Evolutionary conservation across 2,888 invertebrate species (phyloP).

Genomic region (Ditula angustiorana): DNA sequence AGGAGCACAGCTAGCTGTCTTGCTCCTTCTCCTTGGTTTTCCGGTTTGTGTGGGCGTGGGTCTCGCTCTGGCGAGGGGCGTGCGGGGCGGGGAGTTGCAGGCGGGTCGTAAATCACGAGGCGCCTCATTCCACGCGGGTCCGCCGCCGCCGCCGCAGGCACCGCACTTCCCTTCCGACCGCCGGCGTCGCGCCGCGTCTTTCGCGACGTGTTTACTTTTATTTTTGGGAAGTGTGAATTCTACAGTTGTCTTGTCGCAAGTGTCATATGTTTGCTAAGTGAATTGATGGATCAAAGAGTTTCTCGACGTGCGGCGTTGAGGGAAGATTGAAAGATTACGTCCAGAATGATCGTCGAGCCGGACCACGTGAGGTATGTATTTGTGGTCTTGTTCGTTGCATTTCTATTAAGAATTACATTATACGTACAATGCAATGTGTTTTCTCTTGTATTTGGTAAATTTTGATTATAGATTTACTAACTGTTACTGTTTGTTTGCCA

Average conservation of each 20-base stretch:
- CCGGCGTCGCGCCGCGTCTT: slow-evolving; percentile 81
- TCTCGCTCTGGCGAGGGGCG: slow-evolving; percentile 72
- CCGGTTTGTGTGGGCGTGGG: slow-evolving; percentile 49
- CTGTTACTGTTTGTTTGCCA: neutral
- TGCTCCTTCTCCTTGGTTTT: slow-evolving; percentile 55
- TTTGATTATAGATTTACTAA: neutral
- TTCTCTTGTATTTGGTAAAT: neutral
- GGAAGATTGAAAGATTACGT: slow-evolving; percentile 76
- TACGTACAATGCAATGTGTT: neutral
- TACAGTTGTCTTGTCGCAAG: slow-evolving; percentile 63
- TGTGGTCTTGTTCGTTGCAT: slow-evolving; percentile 32
- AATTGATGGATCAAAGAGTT: slow-evolving; percentile 76
- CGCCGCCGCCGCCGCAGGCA: slow-evolving; percentile 83
- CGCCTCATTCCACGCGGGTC: slow-evolving; percentile 85
- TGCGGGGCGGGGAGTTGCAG: slow-evolving; percentile 83
- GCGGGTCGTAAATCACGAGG: slow-evolving; percentile 86
- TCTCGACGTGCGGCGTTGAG: slow-evolving; percentile 64
- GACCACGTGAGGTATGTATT: slow-evolving; percentile 79
- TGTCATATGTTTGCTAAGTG: slow-evolving; percentile 68
- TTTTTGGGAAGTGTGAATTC: slow-evolving; percentile 67
- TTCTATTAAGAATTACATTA: slow-evolving; percentile 40
- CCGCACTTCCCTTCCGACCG: slow-evolving; percentile 80
- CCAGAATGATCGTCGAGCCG: slow-evolving; percentile 83
- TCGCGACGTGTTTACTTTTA: slow-evolving; percentile 81
- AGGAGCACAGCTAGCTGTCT: slow-evolving; percentile 68